Percentiles rank a stretch among this genome's conserved stretches.
phyloP scores from a whole-genome alignment of 2,113 vertebrate genomes.

The Tiliqua scincoides region DNA sequence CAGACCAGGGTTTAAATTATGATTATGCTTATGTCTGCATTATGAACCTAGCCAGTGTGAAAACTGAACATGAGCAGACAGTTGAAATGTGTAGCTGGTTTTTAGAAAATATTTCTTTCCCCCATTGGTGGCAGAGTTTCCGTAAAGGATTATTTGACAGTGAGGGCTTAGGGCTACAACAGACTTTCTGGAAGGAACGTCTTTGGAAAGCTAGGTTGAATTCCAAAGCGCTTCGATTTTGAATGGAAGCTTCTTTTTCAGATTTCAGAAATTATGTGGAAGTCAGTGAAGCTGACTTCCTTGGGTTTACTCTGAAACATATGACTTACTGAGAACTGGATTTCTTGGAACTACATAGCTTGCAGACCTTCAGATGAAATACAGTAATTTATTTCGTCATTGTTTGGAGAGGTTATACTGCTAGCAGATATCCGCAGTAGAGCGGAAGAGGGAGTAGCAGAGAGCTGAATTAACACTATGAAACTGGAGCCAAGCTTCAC shows the following conservation, averaged over 20 bases:
- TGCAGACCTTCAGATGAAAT: constrained; percentile 33
- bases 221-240: not conserved
- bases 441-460: not conserved
- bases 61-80: not conserved
- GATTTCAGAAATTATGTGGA: constrained; percentile 38
- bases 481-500: not conserved
- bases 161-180: not conserved
- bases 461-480: not conserved
- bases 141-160: not conserved
- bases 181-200: not conserved
- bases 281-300: constrained; percentile 52
- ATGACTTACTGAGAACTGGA: constrained; percentile 49
- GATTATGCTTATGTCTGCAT: no score
- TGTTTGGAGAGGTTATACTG: constrained; percentile 14
- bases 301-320: constrained; percentile 45
- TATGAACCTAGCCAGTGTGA: no score
- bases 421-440: not conserved
- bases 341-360: constrained; percentile 36
- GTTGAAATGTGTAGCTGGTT: not conserved
- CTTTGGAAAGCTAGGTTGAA: not conserved
- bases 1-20: no score
- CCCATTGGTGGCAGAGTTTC: not conserved
- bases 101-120: not conserved
- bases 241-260: not conserved
- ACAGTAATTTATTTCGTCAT: not conserved